Percentiles rank a stretch among this genome's conserved stretches.
phyloP scores from a whole-genome alignment of 2,113 vertebrate genomes.

The Bostrychus sinensis region DNA sequence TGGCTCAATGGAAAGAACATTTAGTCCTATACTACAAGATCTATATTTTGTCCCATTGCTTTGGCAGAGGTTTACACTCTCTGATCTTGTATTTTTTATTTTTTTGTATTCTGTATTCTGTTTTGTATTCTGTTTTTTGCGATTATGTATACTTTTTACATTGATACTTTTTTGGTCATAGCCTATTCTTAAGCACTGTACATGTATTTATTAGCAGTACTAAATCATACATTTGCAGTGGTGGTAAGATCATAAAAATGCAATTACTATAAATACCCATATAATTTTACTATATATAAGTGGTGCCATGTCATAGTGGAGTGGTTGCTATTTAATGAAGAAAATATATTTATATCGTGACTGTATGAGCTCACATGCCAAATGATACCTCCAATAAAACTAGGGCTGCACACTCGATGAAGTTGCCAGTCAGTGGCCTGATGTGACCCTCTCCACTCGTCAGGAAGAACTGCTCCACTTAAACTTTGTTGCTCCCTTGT shows the following conservation, averaged over 20 bases:
- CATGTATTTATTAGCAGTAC: neutral
- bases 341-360: conserved; percentile 12
- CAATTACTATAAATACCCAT: conserved; percentile 18
- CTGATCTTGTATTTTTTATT: too few species aligned
- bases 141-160: too few species aligned
- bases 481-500: conserved; percentile 74
- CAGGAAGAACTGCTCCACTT: conserved; percentile 72
- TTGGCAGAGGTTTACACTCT: too few species aligned
- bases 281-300: conserved; percentile 8
- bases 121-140: too few species aligned
- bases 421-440: conserved; percentile 40
- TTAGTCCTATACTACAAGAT: too few species aligned
- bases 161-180: too few species aligned
- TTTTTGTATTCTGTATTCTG: too few species aligned
- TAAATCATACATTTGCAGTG: conserved; percentile 7
- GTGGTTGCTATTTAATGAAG: conserved; percentile 24
- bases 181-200: too few species aligned
- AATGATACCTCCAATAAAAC: conserved; percentile 9
- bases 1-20: too few species aligned
- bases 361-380: conserved; percentile 21
- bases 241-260: conserved; percentile 29
- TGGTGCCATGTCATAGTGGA: conserved; percentile 13
- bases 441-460: conserved; percentile 58
- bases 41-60: too few species aligned
- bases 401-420: neutral